phyloP scores from a whole-genome alignment of 2,113 vertebrate genomes.

The Anolis sagrei region DNA sequence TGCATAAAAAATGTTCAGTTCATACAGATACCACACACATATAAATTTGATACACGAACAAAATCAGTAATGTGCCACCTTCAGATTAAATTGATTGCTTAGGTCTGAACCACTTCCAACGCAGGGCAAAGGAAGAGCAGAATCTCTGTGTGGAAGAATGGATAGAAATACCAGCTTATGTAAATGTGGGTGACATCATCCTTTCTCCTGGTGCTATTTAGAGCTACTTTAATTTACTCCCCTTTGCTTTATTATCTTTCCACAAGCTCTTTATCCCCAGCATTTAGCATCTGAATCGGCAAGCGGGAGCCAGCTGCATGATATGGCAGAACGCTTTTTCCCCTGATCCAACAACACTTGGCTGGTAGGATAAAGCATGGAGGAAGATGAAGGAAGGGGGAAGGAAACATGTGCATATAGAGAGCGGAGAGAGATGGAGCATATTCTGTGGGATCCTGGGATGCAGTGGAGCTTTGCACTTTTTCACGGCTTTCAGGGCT shows the following conservation, averaged over 20 bases:
- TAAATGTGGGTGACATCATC: constrained; percentile 78
- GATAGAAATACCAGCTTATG: constrained; percentile 70
- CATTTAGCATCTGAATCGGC: constrained; percentile 45
- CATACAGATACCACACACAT: not conserved
- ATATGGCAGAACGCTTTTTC: constrained; percentile 64
- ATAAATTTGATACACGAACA: not conserved
- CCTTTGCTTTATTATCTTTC: constrained; percentile 78
- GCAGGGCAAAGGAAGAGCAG: not conserved
- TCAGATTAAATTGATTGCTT: not conserved
- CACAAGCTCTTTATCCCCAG: constrained; percentile 69
- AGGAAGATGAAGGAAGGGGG: not conserved
- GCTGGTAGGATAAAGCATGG: not conserved
- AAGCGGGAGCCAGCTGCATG: constrained; percentile 31
- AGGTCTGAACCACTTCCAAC: not conserved
- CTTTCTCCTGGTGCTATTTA: constrained; percentile 74
- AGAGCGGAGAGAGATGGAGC: no score
- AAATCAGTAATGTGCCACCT: not conserved
- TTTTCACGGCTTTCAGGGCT: not conserved
- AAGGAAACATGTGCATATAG: not conserved
- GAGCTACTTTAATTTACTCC: constrained; percentile 76
- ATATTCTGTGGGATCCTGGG: not conserved
- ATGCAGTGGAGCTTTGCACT: not conserved
- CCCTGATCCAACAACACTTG: constrained; percentile 48
- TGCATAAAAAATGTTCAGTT: not conserved
- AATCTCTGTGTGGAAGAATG: constrained; percentile 9